Base-by-base conservation (phyloP, 2,888 invertebrate genomes). In the Anaspis maculata region DNA sequence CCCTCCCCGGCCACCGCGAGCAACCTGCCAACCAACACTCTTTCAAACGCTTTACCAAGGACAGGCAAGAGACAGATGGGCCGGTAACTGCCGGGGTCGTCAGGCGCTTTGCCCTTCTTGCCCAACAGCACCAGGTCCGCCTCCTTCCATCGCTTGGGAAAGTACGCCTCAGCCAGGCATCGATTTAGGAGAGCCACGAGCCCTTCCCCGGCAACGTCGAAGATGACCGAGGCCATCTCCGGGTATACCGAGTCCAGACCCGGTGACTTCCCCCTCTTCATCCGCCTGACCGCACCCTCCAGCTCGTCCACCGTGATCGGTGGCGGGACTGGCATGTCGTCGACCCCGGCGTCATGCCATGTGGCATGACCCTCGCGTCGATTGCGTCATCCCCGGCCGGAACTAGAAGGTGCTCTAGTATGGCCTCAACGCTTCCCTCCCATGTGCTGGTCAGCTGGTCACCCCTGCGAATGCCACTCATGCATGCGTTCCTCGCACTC, bases 21-120 rank as follows among this genome's bases (percentile, higher is more conserved):
- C 3, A 51, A 19, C 29, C 54, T 44, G n/a, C 27, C 32, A 22
- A 41, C 42, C 14, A 54, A 28, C n/a, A 56, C 6, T 25, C 44
- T 47, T 34, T 58, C 56, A 3, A 50, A 37, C 0, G 55, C 29
- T 35, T 52, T 58, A 1, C 49, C 54, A n/a, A 51, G 10, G 10
- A 41, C 38, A 13, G 46, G 44, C 10, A 52, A 35, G 21, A 58
- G 32, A 32, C 52, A 48, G 7, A 56, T 46, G 6, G 53, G 53
- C 19, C 34, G 12, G 11, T 27, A 28, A 2, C 29, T 29, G 3
- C 29, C 23, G 2, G 13, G 2, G 1, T 13, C 3, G 7, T 10
- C 9, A 3, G 52, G 39, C n/a, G 37, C 37, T 5, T 44, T 45
- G 2, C 7, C 25, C 1, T 30, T 22, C 24, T 56, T 54, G 2